phyloP scores from a whole-genome alignment of 2,888 invertebrate genomes.

The Lottia scabra region DNA sequence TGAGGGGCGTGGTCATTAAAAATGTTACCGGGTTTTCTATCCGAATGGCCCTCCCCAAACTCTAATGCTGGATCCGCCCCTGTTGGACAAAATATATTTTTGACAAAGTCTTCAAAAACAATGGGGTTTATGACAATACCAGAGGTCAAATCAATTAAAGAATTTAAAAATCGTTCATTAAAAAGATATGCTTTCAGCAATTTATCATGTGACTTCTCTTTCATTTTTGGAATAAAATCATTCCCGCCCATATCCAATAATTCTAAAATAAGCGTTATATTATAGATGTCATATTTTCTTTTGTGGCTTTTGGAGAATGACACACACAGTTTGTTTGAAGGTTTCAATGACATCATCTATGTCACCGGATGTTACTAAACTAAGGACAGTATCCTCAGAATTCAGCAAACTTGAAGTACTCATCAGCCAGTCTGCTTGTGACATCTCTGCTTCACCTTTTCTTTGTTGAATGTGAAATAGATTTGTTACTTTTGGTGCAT shows the following conservation, averaged over 20 bases:
- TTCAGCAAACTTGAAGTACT: not conserved
- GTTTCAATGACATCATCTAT: slow-evolving; percentile 4
- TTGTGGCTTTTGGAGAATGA: slow-evolving; percentile 9
- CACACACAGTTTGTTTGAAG: slow-evolving; percentile 7
- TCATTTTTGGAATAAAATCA: slow-evolving; percentile 7
- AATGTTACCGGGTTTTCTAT: too few species aligned
- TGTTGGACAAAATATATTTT: too few species aligned
- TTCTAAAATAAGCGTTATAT: not conserved
- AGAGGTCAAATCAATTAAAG: too few species aligned
- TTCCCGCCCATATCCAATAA: not conserved
- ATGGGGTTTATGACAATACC: too few species aligned
- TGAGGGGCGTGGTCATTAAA: too few species aligned
- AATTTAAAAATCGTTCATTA: too few species aligned
- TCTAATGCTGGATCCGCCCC: too few species aligned
- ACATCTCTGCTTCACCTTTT: slow-evolving; percentile 14
- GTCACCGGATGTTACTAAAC: slow-evolving; percentile 8
- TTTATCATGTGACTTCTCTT: slow-evolving; percentile 8
- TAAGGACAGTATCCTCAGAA: slow-evolving; percentile 3
- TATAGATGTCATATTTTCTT: slow-evolving; percentile 9
- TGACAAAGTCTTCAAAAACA: too few species aligned
- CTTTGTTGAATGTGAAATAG: not conserved
- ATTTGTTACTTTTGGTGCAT: not conserved
- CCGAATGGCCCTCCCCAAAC: too few species aligned
- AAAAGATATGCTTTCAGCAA: not conserved
- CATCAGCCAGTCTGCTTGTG: slow-evolving; percentile 9